phyloP scores from a whole-genome alignment of 2,888 invertebrate species.

The Apeira syringaria region DNA sequence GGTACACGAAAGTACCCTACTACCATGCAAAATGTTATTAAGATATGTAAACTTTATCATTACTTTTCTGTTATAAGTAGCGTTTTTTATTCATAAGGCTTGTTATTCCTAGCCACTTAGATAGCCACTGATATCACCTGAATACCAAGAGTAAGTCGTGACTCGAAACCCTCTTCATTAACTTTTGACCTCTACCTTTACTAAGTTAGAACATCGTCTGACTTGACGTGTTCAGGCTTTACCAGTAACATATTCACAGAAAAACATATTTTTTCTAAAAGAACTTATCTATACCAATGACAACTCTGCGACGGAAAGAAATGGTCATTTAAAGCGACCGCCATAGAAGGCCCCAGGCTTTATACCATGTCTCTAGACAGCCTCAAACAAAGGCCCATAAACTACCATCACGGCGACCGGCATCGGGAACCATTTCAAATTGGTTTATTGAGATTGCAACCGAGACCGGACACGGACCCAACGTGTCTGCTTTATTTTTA shows the following conservation, averaged over 20 bases:
- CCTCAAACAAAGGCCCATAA: slow-evolving; percentile 20
- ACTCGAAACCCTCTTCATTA: neutral
- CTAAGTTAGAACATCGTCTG: neutral
- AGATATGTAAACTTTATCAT: too few relatives aligned
- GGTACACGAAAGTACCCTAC: too few relatives aligned
- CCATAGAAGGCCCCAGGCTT: slow-evolving; percentile 39
- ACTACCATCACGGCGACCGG: slow-evolving; percentile 13
- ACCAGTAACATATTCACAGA: neutral
- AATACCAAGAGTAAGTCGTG: too few relatives aligned
- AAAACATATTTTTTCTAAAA: slow-evolving; percentile 3
- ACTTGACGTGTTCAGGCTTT: neutral
- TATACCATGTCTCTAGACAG: slow-evolving; percentile 23
- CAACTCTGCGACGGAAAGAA: slow-evolving; percentile 40
- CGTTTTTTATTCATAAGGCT: too few relatives aligned
- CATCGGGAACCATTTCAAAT: slow-evolving; percentile 58
- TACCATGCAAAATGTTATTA: too few relatives aligned
- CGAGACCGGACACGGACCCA: slow-evolving; percentile 50
- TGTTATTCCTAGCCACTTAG: too few relatives aligned
- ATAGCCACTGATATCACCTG: too few relatives aligned
- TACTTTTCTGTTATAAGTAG: too few relatives aligned
- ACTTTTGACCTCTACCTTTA: neutral
- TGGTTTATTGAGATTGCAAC: slow-evolving; percentile 75
- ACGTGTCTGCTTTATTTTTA: slow-evolving; percentile 35
- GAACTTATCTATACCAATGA: slow-evolving; percentile 23
- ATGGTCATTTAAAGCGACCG: slow-evolving; percentile 48